These are phyloP conservation scores for Steromphala cineraria DNA, from an alignment of 2,888 invertebrate species.

Conservation along the genomic window DNA sequence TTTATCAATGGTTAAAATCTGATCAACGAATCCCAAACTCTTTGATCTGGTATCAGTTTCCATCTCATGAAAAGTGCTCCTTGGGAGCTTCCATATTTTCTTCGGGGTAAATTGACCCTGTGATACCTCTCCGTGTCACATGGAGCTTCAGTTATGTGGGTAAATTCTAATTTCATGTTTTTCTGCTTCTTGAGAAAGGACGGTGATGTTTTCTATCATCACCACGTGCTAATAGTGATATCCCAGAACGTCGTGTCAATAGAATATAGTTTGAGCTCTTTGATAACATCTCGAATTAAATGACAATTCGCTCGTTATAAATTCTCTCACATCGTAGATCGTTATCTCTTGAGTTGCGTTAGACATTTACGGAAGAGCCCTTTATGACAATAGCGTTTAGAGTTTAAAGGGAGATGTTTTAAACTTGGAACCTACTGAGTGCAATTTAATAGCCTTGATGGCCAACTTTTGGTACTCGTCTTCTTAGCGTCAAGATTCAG, in stretches of 20 bases:
- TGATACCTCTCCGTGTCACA: neutral
- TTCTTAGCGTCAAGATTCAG: neutral
- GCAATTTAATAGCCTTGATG: conserved; percentile 16
- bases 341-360: neutral
- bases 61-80: neutral
- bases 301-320: conserved; percentile 6
- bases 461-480: neutral
- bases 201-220: neutral
- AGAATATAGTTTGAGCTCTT: neutral
- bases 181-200: neutral
- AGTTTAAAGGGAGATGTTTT: conserved; percentile 8
- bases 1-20: conserved; percentile 2
- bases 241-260: neutral
- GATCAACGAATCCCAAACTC: neutral
- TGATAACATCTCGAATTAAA: conserved; percentile 10
- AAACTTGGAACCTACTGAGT: neutral
- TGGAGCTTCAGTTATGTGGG: neutral
- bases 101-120: neutral
- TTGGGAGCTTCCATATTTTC: neutral
- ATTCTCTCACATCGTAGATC: neutral
- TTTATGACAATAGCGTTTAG: neutral
- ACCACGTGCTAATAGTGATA: conserved; percentile 8
- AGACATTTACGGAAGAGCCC: neutral
- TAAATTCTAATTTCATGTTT: neutral
- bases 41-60: conserved; percentile 13